A percentile compares a stretch with the other conserved stretches of the same genome.
Evolutionary conservation across 2,113 vertebrate species (phyloP).

Genomic region (Neomonachus schauinslandi): DNA sequence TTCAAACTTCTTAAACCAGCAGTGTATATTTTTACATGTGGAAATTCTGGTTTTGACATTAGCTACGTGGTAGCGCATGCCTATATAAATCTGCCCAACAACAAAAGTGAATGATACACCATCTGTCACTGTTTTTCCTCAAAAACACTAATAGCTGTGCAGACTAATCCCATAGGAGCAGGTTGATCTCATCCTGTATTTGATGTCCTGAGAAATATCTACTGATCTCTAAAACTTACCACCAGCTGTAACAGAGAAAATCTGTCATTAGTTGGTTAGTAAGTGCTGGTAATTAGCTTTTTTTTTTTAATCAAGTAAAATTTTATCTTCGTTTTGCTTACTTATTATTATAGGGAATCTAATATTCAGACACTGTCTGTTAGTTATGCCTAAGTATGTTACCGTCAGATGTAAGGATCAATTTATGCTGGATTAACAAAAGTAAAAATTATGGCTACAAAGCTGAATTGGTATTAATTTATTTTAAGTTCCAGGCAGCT

Average conservation of each 20-base stretch:
- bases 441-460: background rate
- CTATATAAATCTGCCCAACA: constrained; percentile 60
- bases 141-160: constrained; percentile 12
- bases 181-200: constrained; percentile 19
- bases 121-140: constrained; percentile 68
- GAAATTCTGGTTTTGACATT: constrained; percentile 72
- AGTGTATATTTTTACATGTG: constrained; percentile 46
- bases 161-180: background rate
- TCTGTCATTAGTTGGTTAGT: background rate
- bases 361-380: background rate
- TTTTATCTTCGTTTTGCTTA: background rate
- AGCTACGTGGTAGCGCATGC: background rate
- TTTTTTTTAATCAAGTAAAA: background rate
- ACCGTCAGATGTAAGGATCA: background rate
- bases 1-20: constrained; percentile 14
- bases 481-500: background rate
- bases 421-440: background rate
- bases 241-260: background rate
- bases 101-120: constrained; percentile 54
- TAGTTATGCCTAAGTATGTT: background rate
- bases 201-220: constrained; percentile 48
- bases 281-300: background rate
- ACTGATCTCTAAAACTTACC: constrained; percentile 20
- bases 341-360: background rate
- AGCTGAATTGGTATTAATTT: background rate